These are phyloP conservation scores for Pseudomyrmex concolor DNA, from an alignment of 1,140 invertebrate genomes.

Conservation along the genomic window DNA sequence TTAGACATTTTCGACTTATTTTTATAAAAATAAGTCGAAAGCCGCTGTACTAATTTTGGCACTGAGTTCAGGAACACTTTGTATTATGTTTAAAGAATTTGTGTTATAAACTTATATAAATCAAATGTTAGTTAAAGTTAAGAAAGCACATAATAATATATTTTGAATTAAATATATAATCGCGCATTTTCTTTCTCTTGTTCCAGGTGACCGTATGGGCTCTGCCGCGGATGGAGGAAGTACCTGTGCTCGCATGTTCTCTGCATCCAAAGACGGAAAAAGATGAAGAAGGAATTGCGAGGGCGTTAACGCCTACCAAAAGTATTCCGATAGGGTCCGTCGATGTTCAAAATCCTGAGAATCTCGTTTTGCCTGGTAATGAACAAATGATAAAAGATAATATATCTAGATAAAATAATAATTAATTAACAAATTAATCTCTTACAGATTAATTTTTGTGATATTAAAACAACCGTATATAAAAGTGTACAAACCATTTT, in stretches of 20 bases:
- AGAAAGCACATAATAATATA: no score
- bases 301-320: conserved; percentile 82
- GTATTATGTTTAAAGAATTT: no score
- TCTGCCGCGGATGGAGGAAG: conserved; percentile 88
- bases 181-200: conserved; percentile 45
- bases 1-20: no score
- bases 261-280: conserved; percentile 82
- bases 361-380: conserved; percentile 80
- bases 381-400: conserved; percentile 1
- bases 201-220: conserved; percentile 88
- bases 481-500: neutral
- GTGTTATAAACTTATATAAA: neutral
- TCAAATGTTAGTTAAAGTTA: no score
- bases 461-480: neutral
- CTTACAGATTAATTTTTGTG: conserved; percentile 7
- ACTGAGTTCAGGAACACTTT: no score
- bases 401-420: no score
- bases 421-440: neutral
- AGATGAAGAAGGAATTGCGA: conserved; percentile 78
- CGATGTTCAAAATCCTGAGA: conserved; percentile 64
- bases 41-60: no score
- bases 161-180: neutral
- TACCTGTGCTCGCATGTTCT: conserved; percentile 87
- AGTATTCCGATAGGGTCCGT: conserved; percentile 73
- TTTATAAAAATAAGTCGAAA: no score